These are phyloP conservation scores for Pituophis catenifer DNA, from an alignment of 2,113 vertebrate genomes.

Conservation along the genomic window DNA sequence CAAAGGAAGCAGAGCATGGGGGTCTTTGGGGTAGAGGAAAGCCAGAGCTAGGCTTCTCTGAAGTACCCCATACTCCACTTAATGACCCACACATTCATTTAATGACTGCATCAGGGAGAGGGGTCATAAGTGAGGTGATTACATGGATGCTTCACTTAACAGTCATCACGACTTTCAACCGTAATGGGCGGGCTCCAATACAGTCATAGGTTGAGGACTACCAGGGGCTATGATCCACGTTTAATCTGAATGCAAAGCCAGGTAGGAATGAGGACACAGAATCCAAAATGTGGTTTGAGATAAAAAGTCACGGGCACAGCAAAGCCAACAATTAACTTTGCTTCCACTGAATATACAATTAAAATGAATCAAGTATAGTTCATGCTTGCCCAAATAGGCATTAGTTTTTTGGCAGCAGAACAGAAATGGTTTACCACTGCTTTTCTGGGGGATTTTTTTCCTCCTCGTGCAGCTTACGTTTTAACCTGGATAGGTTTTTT, in stretches of 20 bases:
- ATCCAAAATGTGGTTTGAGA: too few relatives aligned
- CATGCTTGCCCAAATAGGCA: neutral
- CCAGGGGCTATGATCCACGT: neutral
- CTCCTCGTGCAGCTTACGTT: neutral
- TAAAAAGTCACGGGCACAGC: neutral
- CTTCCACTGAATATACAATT: neutral
- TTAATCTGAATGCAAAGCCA: neutral
- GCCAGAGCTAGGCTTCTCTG: too few relatives aligned
- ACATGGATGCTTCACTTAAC: too few relatives aligned
- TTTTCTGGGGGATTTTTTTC: neutral
- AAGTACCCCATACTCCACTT: too few relatives aligned
- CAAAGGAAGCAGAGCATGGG: too few relatives aligned
- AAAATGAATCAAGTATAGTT: neutral
- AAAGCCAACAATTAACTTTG: neutral
- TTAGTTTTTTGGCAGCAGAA: neutral
- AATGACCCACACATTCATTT: too few relatives aligned
- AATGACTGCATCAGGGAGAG: too few relatives aligned
- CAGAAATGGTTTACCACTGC: neutral
- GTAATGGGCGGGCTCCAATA: too few relatives aligned
- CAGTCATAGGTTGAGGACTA: too few relatives aligned
- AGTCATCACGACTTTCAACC: too few relatives aligned
- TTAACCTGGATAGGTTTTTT: neutral
- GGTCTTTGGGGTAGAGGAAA: too few relatives aligned
- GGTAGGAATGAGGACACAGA: neutral
- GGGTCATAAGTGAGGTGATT: too few relatives aligned